Conservation (phyloP, 2,888 invertebrate genomes). For the Amiota communis region DNA sequence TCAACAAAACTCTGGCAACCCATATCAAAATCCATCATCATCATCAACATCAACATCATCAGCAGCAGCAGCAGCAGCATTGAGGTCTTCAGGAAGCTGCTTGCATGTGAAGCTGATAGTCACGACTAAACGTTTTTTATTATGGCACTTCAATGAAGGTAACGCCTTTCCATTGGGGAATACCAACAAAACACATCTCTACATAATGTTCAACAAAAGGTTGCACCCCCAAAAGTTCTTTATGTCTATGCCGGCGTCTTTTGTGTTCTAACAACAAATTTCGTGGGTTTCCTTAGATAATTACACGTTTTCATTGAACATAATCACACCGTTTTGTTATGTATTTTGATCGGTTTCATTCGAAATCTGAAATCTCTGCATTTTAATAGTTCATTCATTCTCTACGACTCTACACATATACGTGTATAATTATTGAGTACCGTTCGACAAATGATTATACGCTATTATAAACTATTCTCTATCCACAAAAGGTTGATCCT, state of each 20-base stretch:
- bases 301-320: conserved; percentile 3
- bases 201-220: conserved; percentile 9
- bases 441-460: conserved; percentile 67
- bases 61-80: background rate
- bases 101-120: too few species aligned
- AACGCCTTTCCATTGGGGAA: background rate
- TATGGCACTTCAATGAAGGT: background rate
- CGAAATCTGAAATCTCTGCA: conserved; percentile 56
- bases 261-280: background rate
- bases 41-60: background rate
- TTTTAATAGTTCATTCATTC: conserved; percentile 53
- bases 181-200: conserved; percentile 31
- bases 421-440: conserved; percentile 65
- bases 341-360: conserved; percentile 65
- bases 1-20: conserved; percentile 20
- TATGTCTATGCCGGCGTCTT: conserved; percentile 34
- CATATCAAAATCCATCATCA: conserved; percentile 12
- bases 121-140: background rate
- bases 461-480: conserved; percentile 46
- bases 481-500: conserved; percentile 8
- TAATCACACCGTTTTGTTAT: conserved; percentile 53
- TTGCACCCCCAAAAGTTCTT: conserved; percentile 58
- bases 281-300: conserved; percentile 32
- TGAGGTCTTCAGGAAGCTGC: background rate
- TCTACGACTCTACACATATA: too few species aligned